Base-by-base conservation (phyloP, 2,113 vertebrate species). In the Caretta caretta region DNA sequence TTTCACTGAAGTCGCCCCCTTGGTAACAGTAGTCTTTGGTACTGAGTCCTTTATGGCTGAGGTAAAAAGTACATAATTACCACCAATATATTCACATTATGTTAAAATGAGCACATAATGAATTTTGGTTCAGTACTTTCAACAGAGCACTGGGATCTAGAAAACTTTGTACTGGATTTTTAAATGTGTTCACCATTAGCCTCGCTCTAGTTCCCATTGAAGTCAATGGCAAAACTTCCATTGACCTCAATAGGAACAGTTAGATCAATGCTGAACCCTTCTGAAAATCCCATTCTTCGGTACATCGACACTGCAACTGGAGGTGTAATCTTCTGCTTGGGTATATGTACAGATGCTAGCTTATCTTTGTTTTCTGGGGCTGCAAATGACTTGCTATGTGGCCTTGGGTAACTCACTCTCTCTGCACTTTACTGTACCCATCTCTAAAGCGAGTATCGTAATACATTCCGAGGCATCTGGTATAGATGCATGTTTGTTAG, bases 211-310 rank as follows among this genome's bases (percentile, higher is more conserved):
- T n/a, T 94, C 5, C 57, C 54, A 54, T 8, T 50, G 50, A 5
- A 1, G 75, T 1, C 69, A 88, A 0, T 20, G n/a, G 29, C 29
- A 54, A 84, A 48, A 13, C 17, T 90, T 51, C 49, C 54, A 48
- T 84, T 25, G 75, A 27, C 56, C 76, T 75, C 81, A 57, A 31
- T 7, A 5, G 38, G 31, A 93, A 4, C 48, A 86, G n/a, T n/a
- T 38, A 72, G 31, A 22, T 19, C 65, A 72, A 83, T 25, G 78
- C 20, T 53, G 29, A 27, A 50, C 27, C 48, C 84, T 48, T 82
- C 46, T 65, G 48, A 0, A 0, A 10, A 62, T 1, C 1, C 14
- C 69, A 85, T 31, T 62, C 12, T 62, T 29, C 29, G 4, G 27
- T 62, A 31, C 25, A 2, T 27, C 56, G 12, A 57, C 56, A 54